Percentiles rank a stretch among this genome's conserved stretches.
Evolutionary conservation across 1,140 invertebrate species (phyloP).

Genomic region (Apolygus lucorum): DNA sequence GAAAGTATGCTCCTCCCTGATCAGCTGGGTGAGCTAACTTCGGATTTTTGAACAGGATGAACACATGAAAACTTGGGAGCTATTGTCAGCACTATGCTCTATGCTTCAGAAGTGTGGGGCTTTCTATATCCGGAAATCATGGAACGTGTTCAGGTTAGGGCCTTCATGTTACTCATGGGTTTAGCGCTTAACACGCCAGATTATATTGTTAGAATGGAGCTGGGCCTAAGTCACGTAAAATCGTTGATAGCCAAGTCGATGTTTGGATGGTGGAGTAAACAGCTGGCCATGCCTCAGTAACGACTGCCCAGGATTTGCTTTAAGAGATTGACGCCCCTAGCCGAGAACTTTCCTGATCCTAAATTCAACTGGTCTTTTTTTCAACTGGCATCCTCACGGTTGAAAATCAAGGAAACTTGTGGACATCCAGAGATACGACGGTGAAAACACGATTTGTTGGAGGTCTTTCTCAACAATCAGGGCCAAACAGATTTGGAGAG

Average conservation of each 20-base stretch:
- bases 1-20: too few relatives aligned
- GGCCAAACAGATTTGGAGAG: too few relatives aligned
- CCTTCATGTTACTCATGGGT: neutral
- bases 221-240: neutral
- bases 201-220: neutral
- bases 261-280: neutral
- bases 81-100: neutral
- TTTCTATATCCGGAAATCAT: neutral
- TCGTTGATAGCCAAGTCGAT: too few relatives aligned
- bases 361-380: neutral
- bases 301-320: neutral
- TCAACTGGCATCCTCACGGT: neutral
- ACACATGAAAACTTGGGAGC: too few relatives aligned
- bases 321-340: neutral
- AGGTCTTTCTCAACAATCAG: too few relatives aligned
- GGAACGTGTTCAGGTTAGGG: neutral
- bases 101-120: neutral
- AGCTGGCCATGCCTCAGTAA: neutral
- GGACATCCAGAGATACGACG: neutral
- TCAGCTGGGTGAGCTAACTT: too few relatives aligned
- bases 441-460: too few relatives aligned
- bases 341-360: neutral
- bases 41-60: too few relatives aligned
- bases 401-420: neutral
- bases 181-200: neutral